Conservation (phyloP, 1,140 invertebrate genomes). For the Lepidurus packardi region DNA sequence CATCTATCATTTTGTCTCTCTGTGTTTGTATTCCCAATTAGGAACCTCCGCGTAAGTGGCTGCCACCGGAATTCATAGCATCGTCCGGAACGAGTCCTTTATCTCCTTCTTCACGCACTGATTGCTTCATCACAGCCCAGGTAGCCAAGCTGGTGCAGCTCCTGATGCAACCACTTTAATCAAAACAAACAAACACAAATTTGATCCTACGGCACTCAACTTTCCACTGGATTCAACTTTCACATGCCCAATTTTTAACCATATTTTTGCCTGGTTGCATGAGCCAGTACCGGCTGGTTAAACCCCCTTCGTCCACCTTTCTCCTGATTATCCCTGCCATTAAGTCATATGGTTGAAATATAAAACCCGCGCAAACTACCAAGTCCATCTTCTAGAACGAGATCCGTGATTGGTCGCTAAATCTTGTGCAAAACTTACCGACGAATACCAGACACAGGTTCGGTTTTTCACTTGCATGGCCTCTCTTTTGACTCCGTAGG, state of each 20-base stretch:
- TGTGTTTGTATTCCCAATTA: conserved; percentile 8
- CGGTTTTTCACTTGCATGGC: conserved; percentile 19
- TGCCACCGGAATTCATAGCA: conserved; percentile 7
- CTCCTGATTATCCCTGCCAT: not conserved
- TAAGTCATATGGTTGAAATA: not conserved
- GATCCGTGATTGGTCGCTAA: not conserved
- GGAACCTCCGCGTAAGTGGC: not conserved
- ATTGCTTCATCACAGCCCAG: conserved; percentile 11
- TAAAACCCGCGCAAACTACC: not conserved
- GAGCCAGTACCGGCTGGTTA: conserved; percentile 7
- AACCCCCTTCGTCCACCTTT: not conserved
- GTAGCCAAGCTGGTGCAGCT: conserved; percentile 11
- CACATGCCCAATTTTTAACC: not conserved
- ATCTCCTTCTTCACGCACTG: conserved; percentile 19
- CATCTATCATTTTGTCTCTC: not conserved
- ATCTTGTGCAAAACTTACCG: not conserved
- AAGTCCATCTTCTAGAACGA: not conserved
- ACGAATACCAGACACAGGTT: not conserved
- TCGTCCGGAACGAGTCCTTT: conserved; percentile 10
- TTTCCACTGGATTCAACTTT: not conserved
- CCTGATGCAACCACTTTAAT: not conserved
- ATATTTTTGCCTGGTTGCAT: conserved; percentile 10
- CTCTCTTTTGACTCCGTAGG: not conserved
- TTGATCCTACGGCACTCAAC: not conserved
- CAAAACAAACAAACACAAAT: not conserved